Evolutionary conservation across 2,113 vertebrate species (phyloP).

Genomic region (Stegastes partitus): DNA sequence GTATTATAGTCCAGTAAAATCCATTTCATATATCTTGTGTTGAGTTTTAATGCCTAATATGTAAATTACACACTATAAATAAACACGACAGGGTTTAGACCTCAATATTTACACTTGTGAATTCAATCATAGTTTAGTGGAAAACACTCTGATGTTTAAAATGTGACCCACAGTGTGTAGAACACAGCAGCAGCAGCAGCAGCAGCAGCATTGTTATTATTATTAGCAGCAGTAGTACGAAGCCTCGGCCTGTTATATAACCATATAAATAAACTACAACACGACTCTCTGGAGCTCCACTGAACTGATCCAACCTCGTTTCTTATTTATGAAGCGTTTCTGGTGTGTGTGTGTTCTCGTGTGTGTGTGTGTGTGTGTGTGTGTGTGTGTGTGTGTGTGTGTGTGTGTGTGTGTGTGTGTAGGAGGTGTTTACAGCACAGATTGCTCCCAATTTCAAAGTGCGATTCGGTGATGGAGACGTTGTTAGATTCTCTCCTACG

Average conservation of each 20-base stretch:
- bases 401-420: conserved; percentile 57
- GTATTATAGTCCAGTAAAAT: no score
- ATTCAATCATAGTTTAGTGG: no score
- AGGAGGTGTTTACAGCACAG: conserved; percentile 66
- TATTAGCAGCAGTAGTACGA: conserved; percentile 4
- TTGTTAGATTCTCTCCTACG: conserved; percentile 38
- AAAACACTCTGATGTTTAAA: no score
- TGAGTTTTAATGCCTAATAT: no score
- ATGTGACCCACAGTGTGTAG: no score
- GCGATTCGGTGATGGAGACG: conserved; percentile 51
- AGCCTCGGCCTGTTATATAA: conserved; percentile 40
- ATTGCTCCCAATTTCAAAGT: conserved; percentile 66
- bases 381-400: conserved; percentile 51
- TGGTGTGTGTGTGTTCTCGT: conserved; percentile 33
- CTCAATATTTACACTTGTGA: no score
- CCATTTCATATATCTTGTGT: no score
- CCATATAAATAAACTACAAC: conserved; percentile 43
- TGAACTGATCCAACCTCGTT: conserved; percentile 43
- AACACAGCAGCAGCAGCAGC: no score
- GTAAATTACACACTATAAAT: no score
- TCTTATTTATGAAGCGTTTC: conserved; percentile 50
- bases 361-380: conserved; percentile 42
- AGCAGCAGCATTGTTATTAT: neutral
- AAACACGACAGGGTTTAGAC: no score
- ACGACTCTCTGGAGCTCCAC: conserved; percentile 11